These are phyloP conservation scores for Onthophagus taurus DNA, from an alignment of 1,140 invertebrate species.

Conservation along the genomic window DNA sequence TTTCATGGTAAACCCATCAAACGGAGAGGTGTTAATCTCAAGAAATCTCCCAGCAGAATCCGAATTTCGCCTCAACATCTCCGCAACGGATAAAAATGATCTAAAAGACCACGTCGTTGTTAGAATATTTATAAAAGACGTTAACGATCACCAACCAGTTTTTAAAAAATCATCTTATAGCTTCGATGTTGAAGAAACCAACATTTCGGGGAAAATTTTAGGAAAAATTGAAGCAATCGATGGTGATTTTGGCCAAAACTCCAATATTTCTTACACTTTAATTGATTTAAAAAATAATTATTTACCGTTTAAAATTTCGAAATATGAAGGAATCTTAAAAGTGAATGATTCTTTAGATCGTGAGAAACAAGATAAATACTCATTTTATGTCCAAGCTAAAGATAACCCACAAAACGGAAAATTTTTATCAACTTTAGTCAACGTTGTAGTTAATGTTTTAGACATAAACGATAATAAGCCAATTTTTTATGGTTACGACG, in stretches of 20 bases:
- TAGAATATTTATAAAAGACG: constrained; percentile 60
- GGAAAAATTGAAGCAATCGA: constrained; percentile 62
- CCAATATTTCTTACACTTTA: constrained; percentile 65
- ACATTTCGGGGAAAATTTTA: constrained; percentile 56
- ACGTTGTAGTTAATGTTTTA: constrained; percentile 67
- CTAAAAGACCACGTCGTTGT: constrained; percentile 60
- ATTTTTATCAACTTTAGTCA: constrained; percentile 55
- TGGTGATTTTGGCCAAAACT: constrained; percentile 64
- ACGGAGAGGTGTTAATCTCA: constrained; percentile 67
- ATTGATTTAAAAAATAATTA: constrained; percentile 41
- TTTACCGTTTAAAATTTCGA: constrained; percentile 64
- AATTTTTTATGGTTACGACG: constrained; percentile 61
- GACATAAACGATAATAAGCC: constrained; percentile 74
- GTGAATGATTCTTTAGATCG: constrained; percentile 70
- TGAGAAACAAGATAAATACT: constrained; percentile 61
- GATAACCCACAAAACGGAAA: constrained; percentile 56
- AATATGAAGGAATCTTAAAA: constrained; percentile 61
- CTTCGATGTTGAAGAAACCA: constrained; percentile 72
- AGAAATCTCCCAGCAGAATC: constrained; percentile 64
- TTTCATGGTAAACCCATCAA: constrained; percentile 62
- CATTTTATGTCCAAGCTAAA: constrained; percentile 61
- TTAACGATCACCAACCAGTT: constrained; percentile 77
- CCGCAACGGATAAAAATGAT: constrained; percentile 65
- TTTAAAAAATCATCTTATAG: constrained; percentile 75
- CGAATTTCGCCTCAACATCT: constrained; percentile 66